Percentiles rank a stretch among this genome's conserved stretches.
Evolutionary conservation across 2,888 invertebrate species (phyloP).

Genomic region (Nipponacmea schrenckii): DNA sequence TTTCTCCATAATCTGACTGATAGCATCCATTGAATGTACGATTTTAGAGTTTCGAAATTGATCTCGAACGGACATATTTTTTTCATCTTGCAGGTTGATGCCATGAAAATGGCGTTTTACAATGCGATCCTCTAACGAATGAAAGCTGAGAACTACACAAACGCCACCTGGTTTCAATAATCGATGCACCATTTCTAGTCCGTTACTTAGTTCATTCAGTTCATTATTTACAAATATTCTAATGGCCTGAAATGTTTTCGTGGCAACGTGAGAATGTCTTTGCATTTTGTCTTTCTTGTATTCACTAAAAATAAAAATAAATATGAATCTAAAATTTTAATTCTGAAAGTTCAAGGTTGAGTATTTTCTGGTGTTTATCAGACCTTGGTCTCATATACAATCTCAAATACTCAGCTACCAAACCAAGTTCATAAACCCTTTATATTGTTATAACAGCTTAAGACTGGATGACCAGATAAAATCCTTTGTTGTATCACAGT

Average conservation of each 20-base stretch:
- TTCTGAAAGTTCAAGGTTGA: too few species aligned
- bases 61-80: slow-evolving; percentile 40
- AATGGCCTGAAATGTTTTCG: slow-evolving; percentile 92
- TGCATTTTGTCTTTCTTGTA: slow-evolving; percentile 79
- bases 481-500: too few species aligned
- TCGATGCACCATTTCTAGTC: slow-evolving; percentile 78
- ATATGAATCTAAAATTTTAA: not conserved
- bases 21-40: slow-evolving; percentile 73
- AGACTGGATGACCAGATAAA: too few species aligned
- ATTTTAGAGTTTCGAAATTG: slow-evolving; percentile 75
- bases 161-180: slow-evolving; percentile 83
- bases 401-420: too few species aligned
- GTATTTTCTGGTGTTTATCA: too few species aligned
- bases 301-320: slow-evolving; percentile 54
- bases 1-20: slow-evolving; percentile 74
- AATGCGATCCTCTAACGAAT: slow-evolving; percentile 92
- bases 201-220: slow-evolving; percentile 92
- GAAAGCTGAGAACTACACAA: slow-evolving; percentile 86
- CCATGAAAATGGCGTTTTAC: slow-evolving; percentile 84
- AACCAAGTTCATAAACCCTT: too few species aligned
- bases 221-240: slow-evolving; percentile 97
- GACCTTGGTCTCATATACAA: too few species aligned
- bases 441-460: not conserved
- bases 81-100: slow-evolving; percentile 54
- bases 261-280: slow-evolving; percentile 83